These are phyloP conservation scores for Acanthisitta chloris DNA, from an alignment of 2,113 vertebrate genomes.

Conservation along the genomic window DNA sequence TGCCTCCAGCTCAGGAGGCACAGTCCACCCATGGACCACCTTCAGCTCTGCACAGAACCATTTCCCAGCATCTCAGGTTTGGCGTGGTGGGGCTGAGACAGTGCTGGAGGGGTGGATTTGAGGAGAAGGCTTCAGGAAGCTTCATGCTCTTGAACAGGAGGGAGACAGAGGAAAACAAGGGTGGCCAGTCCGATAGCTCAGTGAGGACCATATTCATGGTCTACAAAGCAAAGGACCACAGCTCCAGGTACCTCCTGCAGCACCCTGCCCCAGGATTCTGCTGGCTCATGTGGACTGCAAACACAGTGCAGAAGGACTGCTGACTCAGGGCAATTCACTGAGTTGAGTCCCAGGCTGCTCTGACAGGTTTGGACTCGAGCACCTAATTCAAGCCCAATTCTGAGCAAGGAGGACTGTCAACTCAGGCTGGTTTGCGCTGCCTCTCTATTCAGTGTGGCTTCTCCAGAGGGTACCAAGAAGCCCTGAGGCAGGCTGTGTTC, in stretches of 20 bases:
- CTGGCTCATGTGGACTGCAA: background rate
- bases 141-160: background rate
- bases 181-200: background rate
- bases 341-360: background rate
- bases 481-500: background rate
- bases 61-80: background rate
- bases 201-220: background rate
- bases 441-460: background rate
- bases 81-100: background rate
- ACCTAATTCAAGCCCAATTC: background rate
- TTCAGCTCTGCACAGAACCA: background rate
- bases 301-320: fast-evolving
- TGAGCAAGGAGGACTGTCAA: background rate
- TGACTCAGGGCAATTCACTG: background rate
- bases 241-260: fast-evolving
- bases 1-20: background rate
- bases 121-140: background rate
- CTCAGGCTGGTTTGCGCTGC: background rate
- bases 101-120: background rate
- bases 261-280: background rate
- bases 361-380: background rate
- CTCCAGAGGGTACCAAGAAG: background rate
- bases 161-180: background rate
- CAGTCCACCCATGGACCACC: background rate
- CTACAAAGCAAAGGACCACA: background rate